phyloP scores from a whole-genome alignment of 2,888 invertebrate genomes.

The Epinotia demarniana region DNA sequence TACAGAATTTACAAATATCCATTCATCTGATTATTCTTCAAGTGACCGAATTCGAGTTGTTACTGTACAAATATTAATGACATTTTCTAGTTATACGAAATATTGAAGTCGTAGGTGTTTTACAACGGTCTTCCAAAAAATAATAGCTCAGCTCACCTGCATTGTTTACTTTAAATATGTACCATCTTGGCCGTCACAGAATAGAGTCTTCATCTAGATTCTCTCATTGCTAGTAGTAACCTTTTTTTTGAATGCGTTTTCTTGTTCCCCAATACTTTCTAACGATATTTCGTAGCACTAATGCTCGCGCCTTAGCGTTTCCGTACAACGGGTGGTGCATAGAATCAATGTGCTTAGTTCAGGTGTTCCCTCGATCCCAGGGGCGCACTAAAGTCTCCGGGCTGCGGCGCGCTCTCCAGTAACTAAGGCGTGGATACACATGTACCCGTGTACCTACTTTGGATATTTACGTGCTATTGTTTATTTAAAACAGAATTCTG shows the following conservation, averaged over 20 bases:
- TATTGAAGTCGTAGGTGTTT: no score
- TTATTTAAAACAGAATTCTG: constrained; percentile 25
- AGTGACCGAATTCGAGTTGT: no score
- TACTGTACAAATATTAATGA: no score
- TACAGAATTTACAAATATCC: neutral
- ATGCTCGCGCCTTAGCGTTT: constrained; percentile 1
- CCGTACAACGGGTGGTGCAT: constrained; percentile 43
- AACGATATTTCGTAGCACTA: constrained; percentile 11
- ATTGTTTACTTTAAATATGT: no score
- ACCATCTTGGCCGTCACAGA: no score
- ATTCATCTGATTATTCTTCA: no score
- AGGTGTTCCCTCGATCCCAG: constrained; percentile 62
- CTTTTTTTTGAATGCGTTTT: neutral
- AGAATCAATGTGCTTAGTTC: constrained; percentile 65
- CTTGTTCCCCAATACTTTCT: neutral
- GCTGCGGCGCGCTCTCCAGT: constrained; percentile 41
- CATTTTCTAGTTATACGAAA: no score
- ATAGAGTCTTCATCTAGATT: no score
- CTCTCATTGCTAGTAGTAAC: neutral
- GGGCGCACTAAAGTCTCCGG: constrained; percentile 64
- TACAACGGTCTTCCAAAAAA: no score
- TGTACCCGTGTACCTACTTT: constrained; percentile 11
- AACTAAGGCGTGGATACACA: constrained; percentile 40
- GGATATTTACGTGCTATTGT: constrained; percentile 25
- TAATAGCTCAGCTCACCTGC: no score